A percentile compares a stretch with the other conserved stretches of the same genome.
phyloP scores from a whole-genome alignment of 2,888 invertebrate genomes.

The Synanthedon vespiformis region DNA sequence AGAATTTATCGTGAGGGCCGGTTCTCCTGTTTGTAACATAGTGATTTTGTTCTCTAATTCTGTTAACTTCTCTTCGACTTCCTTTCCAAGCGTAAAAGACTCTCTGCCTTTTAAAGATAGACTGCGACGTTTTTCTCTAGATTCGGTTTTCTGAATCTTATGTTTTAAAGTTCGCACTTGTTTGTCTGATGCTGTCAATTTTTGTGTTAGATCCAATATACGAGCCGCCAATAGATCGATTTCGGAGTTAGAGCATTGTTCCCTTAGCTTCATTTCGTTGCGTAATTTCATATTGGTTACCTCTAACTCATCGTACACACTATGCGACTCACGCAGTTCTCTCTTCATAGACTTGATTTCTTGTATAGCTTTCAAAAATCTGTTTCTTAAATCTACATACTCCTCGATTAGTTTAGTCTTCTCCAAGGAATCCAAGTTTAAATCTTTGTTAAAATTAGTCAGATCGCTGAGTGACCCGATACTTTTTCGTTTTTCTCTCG shows the following conservation, averaged over 20 bases:
- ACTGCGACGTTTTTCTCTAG: constrained; percentile 82
- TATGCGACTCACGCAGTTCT: constrained; percentile 83
- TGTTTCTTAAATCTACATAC: constrained; percentile 79
- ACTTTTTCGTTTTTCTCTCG: constrained; percentile 73
- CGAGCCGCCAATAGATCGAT: constrained; percentile 84
- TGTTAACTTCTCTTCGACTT: constrained; percentile 86
- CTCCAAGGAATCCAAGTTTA: constrained; percentile 79
- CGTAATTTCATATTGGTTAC: constrained; percentile 80
- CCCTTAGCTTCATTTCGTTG: constrained; percentile 76
- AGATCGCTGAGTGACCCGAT: constrained; percentile 85
- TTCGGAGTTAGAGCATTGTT: constrained; percentile 77
- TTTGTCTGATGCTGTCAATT: constrained; percentile 83
- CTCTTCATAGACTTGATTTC: constrained; percentile 87
- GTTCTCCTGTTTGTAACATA: constrained; percentile 69
- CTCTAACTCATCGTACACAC: constrained; percentile 83
- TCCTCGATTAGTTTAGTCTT: constrained; percentile 84
- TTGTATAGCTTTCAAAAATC: constrained; percentile 85
- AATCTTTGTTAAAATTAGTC: constrained; percentile 81
- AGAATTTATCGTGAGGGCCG: constrained; percentile 51
- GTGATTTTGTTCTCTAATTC: constrained; percentile 84
- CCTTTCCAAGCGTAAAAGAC: constrained; percentile 83
- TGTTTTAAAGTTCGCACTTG: constrained; percentile 84
- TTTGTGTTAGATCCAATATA: constrained; percentile 85
- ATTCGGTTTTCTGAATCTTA: constrained; percentile 82
- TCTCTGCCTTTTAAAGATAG: constrained; percentile 86